A percentile compares a stretch with the other conserved stretches of the same genome.
Evolutionary conservation across 2,113 vertebrate species (phyloP).

Genomic region (Protomyctophum bolini): DNA sequence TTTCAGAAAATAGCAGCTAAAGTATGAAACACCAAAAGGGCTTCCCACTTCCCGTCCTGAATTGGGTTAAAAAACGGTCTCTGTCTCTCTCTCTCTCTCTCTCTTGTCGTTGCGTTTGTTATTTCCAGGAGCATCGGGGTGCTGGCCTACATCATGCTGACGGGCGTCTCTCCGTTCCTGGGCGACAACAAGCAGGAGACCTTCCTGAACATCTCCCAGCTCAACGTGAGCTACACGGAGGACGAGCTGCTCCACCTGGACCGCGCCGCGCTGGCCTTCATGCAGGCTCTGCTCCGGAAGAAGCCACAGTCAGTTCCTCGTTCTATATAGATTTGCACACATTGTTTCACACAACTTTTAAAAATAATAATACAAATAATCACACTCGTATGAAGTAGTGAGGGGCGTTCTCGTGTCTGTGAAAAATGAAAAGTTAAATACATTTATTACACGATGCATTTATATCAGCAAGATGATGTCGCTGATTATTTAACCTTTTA

Average conservation of each 20-base stretch:
- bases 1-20: too few species aligned
- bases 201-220: conserved; percentile 81
- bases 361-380: background rate
- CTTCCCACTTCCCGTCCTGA: too few species aligned
- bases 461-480: too few species aligned
- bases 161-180: conserved; percentile 79
- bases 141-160: conserved; percentile 80
- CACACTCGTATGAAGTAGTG: too few species aligned
- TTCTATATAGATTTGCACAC: background rate
- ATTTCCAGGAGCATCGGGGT: conserved; percentile 78
- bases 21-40: too few species aligned
- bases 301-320: conserved; percentile 70
- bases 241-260: conserved; percentile 75
- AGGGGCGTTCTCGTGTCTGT: too few species aligned
- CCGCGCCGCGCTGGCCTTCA: conserved; percentile 68
- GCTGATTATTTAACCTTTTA: too few species aligned
- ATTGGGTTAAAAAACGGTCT: too few species aligned
- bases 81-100: too few species aligned
- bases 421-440: too few species aligned
- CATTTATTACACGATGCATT: too few species aligned
- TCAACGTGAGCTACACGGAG: conserved; percentile 76
- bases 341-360: background rate
- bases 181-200: conserved; percentile 82
- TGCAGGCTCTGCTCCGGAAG: conserved; percentile 76
- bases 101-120: background rate